Percentiles rank a stretch among this genome's conserved stretches.
Evolutionary conservation across 2,113 vertebrate genomes (phyloP).

Genomic region (Nycticryphes semicollaris): DNA sequence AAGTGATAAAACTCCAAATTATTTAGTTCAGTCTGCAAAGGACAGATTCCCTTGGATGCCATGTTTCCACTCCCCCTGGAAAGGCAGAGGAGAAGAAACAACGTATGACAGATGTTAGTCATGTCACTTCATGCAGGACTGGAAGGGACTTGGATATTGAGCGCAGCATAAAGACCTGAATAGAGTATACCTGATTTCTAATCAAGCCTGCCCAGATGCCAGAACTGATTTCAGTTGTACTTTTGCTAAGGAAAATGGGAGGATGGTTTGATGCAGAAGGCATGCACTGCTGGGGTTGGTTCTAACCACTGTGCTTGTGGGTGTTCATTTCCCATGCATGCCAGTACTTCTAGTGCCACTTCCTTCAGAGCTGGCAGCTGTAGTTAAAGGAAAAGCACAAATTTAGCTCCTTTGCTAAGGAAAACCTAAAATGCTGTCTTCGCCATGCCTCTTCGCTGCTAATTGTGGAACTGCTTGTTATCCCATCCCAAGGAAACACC

Average conservation of each 20-base stretch:
- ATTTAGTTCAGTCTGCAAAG: neutral
- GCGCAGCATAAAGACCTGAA: neutral
- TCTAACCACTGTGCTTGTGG: neutral
- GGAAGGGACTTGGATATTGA: conserved; percentile 20
- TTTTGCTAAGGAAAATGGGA: neutral
- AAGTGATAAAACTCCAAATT: neutral
- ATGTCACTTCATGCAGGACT: conserved; percentile 3
- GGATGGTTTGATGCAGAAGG: neutral
- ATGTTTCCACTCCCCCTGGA: neutral
- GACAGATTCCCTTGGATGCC: neutral
- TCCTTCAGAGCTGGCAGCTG: neutral
- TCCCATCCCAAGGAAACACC: neutral
- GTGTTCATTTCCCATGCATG: neutral
- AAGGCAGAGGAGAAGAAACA: neutral
- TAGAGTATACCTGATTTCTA: neutral
- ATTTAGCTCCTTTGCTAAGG: neutral
- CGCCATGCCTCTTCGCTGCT: neutral
- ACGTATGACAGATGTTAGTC: neutral
- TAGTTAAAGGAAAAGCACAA: neutral
- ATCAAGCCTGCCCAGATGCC: neutral
- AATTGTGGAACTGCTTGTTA: neutral
- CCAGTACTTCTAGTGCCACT: neutral
- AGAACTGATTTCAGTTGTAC: neutral
- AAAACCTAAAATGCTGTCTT: neutral
- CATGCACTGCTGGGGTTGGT: neutral